These are phyloP conservation scores for Euschistus heros DNA, from an alignment of 1,140 invertebrate species.

Conservation along the genomic window DNA sequence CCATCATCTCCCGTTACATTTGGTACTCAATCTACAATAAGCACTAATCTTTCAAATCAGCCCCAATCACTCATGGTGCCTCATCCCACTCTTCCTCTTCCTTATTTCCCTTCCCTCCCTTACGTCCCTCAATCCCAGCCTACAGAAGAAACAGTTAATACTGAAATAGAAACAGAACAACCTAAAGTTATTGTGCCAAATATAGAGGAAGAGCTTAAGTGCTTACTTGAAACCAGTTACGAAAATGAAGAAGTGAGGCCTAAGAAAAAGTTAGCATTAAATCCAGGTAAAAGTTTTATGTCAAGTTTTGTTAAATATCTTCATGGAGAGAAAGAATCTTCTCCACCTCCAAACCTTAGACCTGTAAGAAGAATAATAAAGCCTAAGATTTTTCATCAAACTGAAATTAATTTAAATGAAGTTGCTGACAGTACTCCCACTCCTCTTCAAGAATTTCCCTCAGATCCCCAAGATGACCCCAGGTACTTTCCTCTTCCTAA, in stretches of 20 bases:
- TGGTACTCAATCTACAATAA: conserved; percentile 44
- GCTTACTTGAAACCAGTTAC: conserved; percentile 44
- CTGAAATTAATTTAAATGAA: not conserved
- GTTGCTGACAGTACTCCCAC: too few species aligned
- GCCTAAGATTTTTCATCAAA: conserved; percentile 24
- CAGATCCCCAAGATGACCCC: conserved; percentile 50
- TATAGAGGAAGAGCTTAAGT: conserved; percentile 73
- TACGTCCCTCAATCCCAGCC: conserved; percentile 15
- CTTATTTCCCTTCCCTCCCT: conserved; percentile 54
- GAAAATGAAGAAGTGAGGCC: conserved; percentile 8
- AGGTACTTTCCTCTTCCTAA: conserved; percentile 62
- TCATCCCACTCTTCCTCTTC: conserved; percentile 44
- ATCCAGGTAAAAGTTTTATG: conserved; percentile 55
- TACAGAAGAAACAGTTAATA: conserved; percentile 3
- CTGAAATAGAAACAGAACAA: conserved; percentile 45
- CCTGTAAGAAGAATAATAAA: conserved; percentile 8
- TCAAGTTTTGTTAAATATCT: conserved; percentile 73
- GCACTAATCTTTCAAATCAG: conserved; percentile 40
- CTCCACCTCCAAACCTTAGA: conserved; percentile 48
- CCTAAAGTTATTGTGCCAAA: conserved; percentile 73
- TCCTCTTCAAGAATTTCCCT: conserved; percentile 7
- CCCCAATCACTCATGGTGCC: conserved; percentile 51
- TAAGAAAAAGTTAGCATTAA: conserved; percentile 6
- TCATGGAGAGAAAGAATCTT: conserved; percentile 66
- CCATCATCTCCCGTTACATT: conserved; percentile 41